A percentile compares a stretch with the other conserved stretches of the same genome.
These are phyloP conservation scores for Scatophagus argus DNA, from an alignment of 2,113 vertebrate genomes.

Conservation along the genomic window DNA sequence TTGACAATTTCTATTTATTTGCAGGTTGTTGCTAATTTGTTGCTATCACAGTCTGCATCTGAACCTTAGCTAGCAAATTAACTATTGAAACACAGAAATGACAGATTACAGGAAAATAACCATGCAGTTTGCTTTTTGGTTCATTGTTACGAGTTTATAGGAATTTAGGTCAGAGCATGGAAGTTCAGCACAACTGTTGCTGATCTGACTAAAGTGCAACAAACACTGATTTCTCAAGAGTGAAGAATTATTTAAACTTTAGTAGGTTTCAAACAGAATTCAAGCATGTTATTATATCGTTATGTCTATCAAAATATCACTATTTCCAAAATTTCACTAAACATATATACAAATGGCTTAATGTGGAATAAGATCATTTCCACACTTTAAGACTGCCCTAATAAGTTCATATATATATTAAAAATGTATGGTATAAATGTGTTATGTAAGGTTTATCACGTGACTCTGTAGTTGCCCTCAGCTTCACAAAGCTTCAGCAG, in stretches of 20 bases:
- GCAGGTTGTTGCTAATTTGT: neutral
- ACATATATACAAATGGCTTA: neutral
- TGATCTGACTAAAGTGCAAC: too few relatives aligned
- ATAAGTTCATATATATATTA: too few relatives aligned
- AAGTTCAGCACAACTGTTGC: too few relatives aligned
- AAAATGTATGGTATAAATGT: too few relatives aligned
- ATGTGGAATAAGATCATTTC: too few relatives aligned
- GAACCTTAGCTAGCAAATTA: neutral
- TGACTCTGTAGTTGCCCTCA: neutral
- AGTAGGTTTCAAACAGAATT: neutral
- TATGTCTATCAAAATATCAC: too few relatives aligned
- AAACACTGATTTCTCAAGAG: neutral
- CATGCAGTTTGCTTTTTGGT: too few relatives aligned
- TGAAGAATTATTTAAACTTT: neutral
- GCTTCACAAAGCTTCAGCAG: neutral
- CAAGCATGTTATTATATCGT: too few relatives aligned
- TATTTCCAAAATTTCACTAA: too few relatives aligned
- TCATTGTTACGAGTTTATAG: neutral
- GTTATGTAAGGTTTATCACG: too few relatives aligned
- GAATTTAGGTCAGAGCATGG: neutral
- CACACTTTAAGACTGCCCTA: too few relatives aligned
- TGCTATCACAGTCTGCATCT: neutral
- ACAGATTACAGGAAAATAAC: neutral
- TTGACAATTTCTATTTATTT: conserved; percentile 8
- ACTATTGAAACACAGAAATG: neutral